Conservation (phyloP, 2,888 invertebrate genomes). For the Tetragonula carbonaria region DNA sequence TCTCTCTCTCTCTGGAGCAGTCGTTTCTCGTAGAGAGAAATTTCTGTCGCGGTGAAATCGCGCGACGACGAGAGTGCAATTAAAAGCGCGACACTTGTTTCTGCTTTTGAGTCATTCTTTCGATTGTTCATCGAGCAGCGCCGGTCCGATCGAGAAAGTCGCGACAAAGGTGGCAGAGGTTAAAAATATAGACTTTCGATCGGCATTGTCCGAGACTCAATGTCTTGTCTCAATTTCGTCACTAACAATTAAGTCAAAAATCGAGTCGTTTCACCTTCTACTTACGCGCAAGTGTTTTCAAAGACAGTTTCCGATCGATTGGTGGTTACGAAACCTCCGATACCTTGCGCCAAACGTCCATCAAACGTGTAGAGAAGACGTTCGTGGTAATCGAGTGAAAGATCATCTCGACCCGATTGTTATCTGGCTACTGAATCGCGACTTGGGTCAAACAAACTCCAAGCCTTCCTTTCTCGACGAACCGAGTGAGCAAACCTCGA, state of each 20-base stretch:
- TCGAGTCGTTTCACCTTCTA: no score
- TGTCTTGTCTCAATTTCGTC: background rate
- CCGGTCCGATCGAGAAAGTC: background rate
- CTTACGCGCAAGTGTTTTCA: no score
- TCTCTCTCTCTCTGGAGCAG: background rate
- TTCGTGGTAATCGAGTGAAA: no score
- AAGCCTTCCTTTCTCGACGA: background rate
- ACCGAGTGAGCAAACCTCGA: background rate
- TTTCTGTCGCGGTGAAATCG: constrained; percentile 23
- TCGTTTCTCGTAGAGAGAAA: constrained; percentile 16
- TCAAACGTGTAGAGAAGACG: no score
- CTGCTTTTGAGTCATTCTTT: background rate
- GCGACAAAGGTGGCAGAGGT: background rate
- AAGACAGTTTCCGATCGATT: no score
- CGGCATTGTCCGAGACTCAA: no score
- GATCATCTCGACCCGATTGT: background rate
- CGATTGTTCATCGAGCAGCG: background rate
- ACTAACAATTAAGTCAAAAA: no score
- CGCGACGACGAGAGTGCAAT: constrained; percentile 7
- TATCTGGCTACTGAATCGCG: background rate
- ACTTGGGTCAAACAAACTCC: background rate
- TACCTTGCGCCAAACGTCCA: no score
- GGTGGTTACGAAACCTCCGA: no score
- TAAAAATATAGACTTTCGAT: background rate
- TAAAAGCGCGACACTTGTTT: constrained; percentile 13